A percentile compares a stretch with the other conserved stretches of the same genome.
These are phyloP conservation scores for Cossypha polioptera DNA, from an alignment of 2,797 vertebrate species.

Conservation along the genomic window DNA sequence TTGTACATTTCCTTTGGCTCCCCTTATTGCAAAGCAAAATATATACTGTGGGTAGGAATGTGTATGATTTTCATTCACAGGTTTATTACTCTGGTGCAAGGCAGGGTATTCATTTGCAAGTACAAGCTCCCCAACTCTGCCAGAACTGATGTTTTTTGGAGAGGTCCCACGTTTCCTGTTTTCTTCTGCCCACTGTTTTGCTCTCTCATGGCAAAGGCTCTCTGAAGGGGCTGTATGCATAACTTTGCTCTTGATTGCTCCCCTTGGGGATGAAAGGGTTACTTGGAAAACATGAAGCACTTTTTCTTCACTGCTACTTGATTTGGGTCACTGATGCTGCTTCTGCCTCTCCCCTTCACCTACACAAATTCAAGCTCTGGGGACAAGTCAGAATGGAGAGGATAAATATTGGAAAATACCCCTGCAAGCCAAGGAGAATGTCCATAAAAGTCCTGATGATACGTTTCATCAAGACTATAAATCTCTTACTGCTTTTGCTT, in stretches of 20 bases:
- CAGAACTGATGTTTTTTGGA: neutral
- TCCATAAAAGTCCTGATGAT: neutral
- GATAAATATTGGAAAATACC: neutral
- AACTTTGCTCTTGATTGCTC: neutral
- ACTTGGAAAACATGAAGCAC: neutral
- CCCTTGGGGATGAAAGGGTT: neutral
- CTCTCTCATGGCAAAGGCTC: neutral
- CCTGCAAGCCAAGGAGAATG: neutral
- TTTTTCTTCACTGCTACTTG: neutral
- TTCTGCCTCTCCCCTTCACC: neutral
- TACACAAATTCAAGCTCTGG: neutral
- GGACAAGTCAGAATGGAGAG: neutral
- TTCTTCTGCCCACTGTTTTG: neutral
- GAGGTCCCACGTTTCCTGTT: neutral
- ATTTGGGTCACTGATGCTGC: neutral
- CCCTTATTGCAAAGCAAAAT: neutral
- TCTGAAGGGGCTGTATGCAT: neutral
- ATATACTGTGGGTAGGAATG: neutral
- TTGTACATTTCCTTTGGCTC: neutral
- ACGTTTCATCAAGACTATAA: neutral
- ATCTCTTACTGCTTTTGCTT: neutral
- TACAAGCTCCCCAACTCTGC: neutral
- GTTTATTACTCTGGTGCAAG: neutral
- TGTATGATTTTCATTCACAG: neutral
- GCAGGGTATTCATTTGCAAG: neutral